Percentiles rank a stretch among this genome's conserved stretches.
These are phyloP conservation scores for Cercocebus atys DNA, from an alignment of 2,113 vertebrate genomes.

Conservation along the genomic window DNA sequence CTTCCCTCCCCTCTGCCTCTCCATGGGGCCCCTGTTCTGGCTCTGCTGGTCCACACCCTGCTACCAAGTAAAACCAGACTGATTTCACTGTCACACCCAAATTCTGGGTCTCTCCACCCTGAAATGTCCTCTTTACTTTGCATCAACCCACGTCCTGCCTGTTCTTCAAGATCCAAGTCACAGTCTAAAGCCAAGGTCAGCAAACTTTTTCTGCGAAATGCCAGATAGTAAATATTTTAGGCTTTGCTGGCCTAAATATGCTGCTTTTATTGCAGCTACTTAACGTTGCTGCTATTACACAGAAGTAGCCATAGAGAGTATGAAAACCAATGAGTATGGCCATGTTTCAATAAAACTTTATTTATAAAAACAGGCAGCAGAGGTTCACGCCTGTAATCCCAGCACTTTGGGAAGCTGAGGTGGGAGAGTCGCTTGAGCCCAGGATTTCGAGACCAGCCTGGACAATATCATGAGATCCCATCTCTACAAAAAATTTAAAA, in stretches of 20 bases:
- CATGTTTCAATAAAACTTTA: too few species aligned
- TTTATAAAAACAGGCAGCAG: too few species aligned
- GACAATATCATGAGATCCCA: too few species aligned
- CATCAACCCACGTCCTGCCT: background rate
- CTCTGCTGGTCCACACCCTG: background rate
- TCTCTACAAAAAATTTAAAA: too few species aligned
- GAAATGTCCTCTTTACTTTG: background rate
- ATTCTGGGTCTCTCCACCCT: background rate
- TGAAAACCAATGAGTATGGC: background rate
- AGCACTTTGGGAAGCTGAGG: too few species aligned
- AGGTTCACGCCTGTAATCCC: too few species aligned
- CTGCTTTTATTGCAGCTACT: background rate
- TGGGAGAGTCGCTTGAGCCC: too few species aligned
- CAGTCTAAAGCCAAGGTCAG: conserved; percentile 35
- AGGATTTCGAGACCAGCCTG: too few species aligned
- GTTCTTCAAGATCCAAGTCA: background rate
- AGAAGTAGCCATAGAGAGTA: background rate
- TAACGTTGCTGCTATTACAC: background rate
- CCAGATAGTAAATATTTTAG: background rate
- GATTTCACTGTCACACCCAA: background rate
- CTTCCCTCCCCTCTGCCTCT: background rate
- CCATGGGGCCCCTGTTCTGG: background rate
- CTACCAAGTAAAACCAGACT: background rate
- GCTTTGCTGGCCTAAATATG: background rate
- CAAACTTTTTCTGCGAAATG: background rate